These are phyloP conservation scores for Agrochola lychnidis DNA, from an alignment of 2,888 invertebrate species.

Conservation along the genomic window DNA sequence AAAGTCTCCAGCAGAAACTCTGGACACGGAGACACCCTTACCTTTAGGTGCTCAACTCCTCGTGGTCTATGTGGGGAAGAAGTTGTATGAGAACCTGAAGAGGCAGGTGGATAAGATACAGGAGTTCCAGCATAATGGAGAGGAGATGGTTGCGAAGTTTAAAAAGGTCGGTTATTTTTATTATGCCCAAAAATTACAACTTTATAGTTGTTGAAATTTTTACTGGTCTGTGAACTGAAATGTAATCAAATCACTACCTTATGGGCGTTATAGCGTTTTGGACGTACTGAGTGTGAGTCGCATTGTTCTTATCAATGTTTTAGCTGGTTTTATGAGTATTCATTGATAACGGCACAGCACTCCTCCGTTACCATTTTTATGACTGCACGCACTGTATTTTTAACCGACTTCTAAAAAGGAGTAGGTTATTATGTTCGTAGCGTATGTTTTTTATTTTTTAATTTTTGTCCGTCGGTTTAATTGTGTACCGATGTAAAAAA, in stretches of 20 bases:
- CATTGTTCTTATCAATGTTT: slow-evolving; percentile 14
- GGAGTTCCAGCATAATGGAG: slow-evolving; percentile 84
- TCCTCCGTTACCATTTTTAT: not conserved
- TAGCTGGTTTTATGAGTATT: slow-evolving; percentile 1
- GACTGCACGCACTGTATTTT: not conserved
- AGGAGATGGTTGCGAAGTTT: slow-evolving; percentile 84
- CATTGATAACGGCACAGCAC: slow-evolving; percentile 1
- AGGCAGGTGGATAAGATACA: slow-evolving; percentile 79
- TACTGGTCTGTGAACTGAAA: not conserved
- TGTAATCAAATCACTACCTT: not conserved
- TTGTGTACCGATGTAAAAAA: too few species aligned
- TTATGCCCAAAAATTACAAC: not conserved
- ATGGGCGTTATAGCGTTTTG: not conserved
- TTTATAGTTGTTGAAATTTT: not conserved
- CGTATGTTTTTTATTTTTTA: too few species aligned
- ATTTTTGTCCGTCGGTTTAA: too few species aligned
- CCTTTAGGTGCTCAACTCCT: slow-evolving; percentile 96
- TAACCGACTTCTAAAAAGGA: too few species aligned
- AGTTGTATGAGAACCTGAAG: slow-evolving; percentile 90
- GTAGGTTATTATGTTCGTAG: too few species aligned
- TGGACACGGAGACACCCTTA: slow-evolving; percentile 92
- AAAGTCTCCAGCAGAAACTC: slow-evolving; percentile 94
- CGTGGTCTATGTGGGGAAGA: slow-evolving; percentile 93
- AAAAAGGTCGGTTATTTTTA: slow-evolving; percentile 77
- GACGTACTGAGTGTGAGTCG: not conserved